These are phyloP conservation scores for Heloderma charlesbogerti DNA, from an alignment of 2,113 vertebrate species.

Conservation along the genomic window DNA sequence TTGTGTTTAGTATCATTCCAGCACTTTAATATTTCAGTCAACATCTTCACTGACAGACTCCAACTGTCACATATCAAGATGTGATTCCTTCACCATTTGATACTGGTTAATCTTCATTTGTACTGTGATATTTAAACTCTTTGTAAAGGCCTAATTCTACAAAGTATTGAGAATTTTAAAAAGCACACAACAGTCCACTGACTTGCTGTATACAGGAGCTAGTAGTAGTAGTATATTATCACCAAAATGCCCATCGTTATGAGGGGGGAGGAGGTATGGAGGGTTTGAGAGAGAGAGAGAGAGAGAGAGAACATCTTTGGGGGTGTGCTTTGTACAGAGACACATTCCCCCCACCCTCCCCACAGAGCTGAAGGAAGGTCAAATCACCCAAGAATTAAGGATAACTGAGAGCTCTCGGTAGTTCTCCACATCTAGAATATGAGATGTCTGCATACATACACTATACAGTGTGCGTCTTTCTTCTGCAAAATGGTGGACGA, in stretches of 20 bases:
- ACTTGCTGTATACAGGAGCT: neutral
- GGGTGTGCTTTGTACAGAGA: too few relatives aligned
- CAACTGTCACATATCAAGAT: neutral
- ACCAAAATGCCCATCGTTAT: neutral
- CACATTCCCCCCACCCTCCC: neutral
- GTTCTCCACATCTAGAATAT: neutral
- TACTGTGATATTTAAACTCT: neutral
- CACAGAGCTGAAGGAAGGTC: neutral
- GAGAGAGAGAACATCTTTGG: too few relatives aligned
- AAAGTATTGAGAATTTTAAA: conserved; percentile 6
- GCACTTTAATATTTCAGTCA: conserved; percentile 8
- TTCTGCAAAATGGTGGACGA: conserved; percentile 34
- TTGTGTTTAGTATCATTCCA: neutral
- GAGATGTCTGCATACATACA: neutral
- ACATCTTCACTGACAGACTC: neutral
- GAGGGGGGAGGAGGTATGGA: too few relatives aligned
- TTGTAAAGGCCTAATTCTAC: neutral
- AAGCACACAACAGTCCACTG: accelerated
- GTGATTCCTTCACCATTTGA: neutral
- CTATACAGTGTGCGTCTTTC: neutral
- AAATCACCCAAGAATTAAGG: too few relatives aligned
- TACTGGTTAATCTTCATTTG: neutral
- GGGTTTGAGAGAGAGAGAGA: too few relatives aligned
- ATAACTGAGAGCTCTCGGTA: neutral
- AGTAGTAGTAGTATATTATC: too few relatives aligned